A percentile compares a stretch with the other conserved stretches of the same genome.
Conservation (phyloP, 2,888 invertebrate genomes). For the Drosophila testacea region DNA sequence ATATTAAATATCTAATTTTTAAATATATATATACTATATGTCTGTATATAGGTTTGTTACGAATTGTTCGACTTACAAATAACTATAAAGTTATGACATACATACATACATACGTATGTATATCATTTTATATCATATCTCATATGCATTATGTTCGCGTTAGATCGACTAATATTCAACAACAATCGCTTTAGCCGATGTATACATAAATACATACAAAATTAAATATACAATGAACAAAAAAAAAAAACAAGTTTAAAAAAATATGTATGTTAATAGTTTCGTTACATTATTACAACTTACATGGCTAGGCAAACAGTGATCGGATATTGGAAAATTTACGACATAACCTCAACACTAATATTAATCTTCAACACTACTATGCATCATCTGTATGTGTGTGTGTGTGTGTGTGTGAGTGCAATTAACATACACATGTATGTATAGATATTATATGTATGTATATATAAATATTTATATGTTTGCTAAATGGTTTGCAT, state of each 20-base stretch:
- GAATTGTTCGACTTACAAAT: constrained; percentile 45
- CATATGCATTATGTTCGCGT: constrained; percentile 30
- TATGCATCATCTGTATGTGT: constrained; percentile 25
- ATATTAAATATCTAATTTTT: constrained; percentile 41
- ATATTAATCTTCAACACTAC: constrained; percentile 58
- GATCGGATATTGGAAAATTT: constrained; percentile 72
- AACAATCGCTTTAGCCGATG: constrained; percentile 50
- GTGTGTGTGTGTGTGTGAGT: constrained; percentile 17
- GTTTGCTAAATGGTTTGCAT: constrained; percentile 32
- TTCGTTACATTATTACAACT: constrained; percentile 51
- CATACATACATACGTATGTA: constrained; percentile 19
- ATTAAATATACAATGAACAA: constrained; percentile 21
- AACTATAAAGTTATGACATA: constrained; percentile 50
- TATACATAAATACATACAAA: constrained; percentile 28
- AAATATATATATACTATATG: constrained; percentile 37
- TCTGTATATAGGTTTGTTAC: constrained; percentile 57
- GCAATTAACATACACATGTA: constrained; percentile 19
- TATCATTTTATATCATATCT: constrained; percentile 22
- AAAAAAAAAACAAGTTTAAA: constrained; percentile 6
- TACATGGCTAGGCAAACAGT: constrained; percentile 69
- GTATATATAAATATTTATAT: constrained; percentile 28
- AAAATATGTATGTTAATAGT: constrained; percentile 26
- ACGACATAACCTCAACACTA: constrained; percentile 72
- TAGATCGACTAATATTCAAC: constrained; percentile 46
- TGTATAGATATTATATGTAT: not conserved